Percentiles rank a stretch among this genome's conserved stretches.
These are phyloP conservation scores for Sakesphorus luctuosus DNA, from an alignment of 2,113 vertebrate species.

Conservation along the genomic window DNA sequence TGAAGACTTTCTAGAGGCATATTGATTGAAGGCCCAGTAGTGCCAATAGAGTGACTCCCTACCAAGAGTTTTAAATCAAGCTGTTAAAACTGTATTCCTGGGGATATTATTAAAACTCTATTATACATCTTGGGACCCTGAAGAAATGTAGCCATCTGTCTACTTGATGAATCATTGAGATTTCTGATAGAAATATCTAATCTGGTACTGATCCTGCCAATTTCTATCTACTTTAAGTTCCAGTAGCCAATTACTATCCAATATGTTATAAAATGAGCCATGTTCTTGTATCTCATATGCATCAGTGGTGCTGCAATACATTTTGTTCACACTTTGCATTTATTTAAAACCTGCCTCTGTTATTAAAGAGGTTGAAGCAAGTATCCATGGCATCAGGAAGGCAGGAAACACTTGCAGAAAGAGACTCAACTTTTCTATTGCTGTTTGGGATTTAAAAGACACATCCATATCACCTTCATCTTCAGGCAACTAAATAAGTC, in stretches of 20 bases:
- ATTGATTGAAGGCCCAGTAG: background rate
- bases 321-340: background rate
- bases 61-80: background rate
- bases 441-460: background rate
- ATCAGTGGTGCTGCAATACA: fast-evolving
- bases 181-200: background rate
- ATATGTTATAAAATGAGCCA: background rate
- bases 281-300: background rate
- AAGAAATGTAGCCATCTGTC: background rate
- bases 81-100: background rate
- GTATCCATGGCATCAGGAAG: background rate
- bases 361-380: background rate
- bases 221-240: background rate
- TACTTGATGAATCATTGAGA: background rate
- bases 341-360: background rate
- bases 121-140: background rate
- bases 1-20: background rate
- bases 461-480: background rate
- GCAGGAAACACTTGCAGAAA: background rate
- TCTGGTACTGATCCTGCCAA: background rate
- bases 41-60: background rate
- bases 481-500: background rate
- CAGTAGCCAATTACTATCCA: background rate
- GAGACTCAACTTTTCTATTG: background rate
- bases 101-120: background rate